These are phyloP conservation scores for Oscheius onirici DNA, from an alignment of 2,888 invertebrate genomes.

Conservation along the genomic window DNA sequence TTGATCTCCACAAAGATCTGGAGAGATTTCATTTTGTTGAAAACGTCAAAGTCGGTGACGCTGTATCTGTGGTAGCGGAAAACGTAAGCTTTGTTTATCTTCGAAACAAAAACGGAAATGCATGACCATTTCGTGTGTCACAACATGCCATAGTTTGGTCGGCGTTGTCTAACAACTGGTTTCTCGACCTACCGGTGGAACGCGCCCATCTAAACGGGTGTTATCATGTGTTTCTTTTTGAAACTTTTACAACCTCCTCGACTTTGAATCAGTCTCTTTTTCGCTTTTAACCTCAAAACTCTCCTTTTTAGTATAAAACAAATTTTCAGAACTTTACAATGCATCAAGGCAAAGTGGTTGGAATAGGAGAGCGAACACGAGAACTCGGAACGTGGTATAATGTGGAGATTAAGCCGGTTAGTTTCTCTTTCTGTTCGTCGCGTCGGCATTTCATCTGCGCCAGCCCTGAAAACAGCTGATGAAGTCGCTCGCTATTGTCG, in stretches of 20 bases:
- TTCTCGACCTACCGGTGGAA: conserved; percentile 15
- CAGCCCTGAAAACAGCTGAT: no score
- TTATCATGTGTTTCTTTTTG: not conserved
- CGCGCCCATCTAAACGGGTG: conserved; percentile 20
- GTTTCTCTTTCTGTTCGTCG: not conserved
- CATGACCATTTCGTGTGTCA: conserved; percentile 10
- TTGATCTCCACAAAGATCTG: conserved; percentile 28
- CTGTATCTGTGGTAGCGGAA: conserved; percentile 15
- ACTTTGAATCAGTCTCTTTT: not conserved
- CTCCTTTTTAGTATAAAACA: not conserved
- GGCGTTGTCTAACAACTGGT: conserved; percentile 18
- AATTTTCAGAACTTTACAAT: conserved; percentile 11
- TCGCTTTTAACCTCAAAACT: not conserved
- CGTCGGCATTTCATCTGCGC: no score
- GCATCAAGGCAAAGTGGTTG: conserved; percentile 26
- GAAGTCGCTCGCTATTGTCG: no score
- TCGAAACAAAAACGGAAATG: no score
- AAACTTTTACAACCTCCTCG: not conserved
- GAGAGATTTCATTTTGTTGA: conserved; percentile 30
- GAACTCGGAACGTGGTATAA: conserved; percentile 25
- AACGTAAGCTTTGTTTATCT: conserved; percentile 1
- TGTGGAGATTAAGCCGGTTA: conserved; percentile 18
- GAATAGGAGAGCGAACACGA: conserved; percentile 21
- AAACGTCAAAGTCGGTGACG: conserved; percentile 14
- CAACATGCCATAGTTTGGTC: no score